Percentiles rank a stretch among this genome's conserved stretches.
These are phyloP conservation scores for Bolinopsis microptera DNA, from an alignment of 37 sponge, comb jelly and placozoan species.

Conservation along the genomic window DNA sequence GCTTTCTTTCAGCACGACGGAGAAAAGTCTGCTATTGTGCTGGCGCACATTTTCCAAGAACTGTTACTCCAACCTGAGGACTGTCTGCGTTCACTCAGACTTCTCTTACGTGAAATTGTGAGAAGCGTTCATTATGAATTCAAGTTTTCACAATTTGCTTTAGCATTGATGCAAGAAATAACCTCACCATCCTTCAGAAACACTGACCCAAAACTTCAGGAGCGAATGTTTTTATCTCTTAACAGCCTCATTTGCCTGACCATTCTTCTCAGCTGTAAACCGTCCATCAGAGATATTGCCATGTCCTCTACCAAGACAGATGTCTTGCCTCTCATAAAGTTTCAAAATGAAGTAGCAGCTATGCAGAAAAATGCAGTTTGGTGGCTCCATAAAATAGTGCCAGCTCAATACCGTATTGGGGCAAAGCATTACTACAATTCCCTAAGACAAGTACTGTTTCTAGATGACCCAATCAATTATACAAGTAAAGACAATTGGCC, in stretches of 20 bases:
- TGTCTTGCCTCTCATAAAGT: constrained; percentile 16
- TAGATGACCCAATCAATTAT: constrained; percentile 80
- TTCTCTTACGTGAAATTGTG: constrained; percentile 84
- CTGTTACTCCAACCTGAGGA: constrained; percentile 79
- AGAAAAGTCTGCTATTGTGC: constrained; percentile 78
- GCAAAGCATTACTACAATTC: constrained; percentile 55
- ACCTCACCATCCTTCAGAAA: constrained; percentile 23
- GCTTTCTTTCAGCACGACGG: constrained; percentile 73
- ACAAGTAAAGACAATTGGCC: constrained; percentile 87
- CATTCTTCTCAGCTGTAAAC: background rate
- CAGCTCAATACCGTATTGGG: constrained; percentile 40
- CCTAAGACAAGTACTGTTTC: constrained; percentile 80
- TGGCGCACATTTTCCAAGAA: constrained; percentile 78
- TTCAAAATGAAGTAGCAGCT: constrained; percentile 47
- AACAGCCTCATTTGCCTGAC: constrained; percentile 48
- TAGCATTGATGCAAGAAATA: constrained; percentile 78
- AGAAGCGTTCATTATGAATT: constrained; percentile 75
- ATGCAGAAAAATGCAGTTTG: constrained; percentile 65
- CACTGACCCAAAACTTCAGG: constrained; percentile 19
- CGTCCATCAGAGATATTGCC: constrained; percentile 33
- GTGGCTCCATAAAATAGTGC: constrained; percentile 64
- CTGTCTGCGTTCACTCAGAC: constrained; percentile 75
- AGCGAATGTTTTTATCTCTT: constrained; percentile 43
- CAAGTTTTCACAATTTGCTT: constrained; percentile 74
- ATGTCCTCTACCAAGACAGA: constrained; percentile 51